Evolutionary conservation across 2,113 vertebrate species (phyloP).

Genomic region (Pogona vitticeps): DNA sequence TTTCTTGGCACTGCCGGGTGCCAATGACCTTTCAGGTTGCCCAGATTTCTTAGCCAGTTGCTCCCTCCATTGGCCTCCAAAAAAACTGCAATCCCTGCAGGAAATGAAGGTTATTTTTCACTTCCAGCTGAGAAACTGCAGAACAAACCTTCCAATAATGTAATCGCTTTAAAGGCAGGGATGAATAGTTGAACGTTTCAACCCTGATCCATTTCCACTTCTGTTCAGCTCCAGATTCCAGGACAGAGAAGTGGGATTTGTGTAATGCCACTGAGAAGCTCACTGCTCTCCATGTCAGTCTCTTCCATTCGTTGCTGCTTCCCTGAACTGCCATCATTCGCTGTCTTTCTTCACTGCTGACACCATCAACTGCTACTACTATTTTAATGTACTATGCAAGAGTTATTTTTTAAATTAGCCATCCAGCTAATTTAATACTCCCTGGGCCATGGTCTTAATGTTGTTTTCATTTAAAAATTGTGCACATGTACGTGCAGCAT

Average conservation of each 20-base stretch:
- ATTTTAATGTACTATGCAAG: neutral
- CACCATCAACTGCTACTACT: neutral
- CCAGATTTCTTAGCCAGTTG: conserved; percentile 10
- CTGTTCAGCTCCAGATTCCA: neutral
- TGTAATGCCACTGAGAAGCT: neutral
- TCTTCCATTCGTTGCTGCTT: neutral
- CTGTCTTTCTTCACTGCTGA: neutral
- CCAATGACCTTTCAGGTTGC: neutral
- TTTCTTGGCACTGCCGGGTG: conserved; percentile 15
- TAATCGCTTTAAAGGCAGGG: neutral
- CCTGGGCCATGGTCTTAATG: neutral
- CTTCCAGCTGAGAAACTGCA: neutral
- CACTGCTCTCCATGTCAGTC: neutral
- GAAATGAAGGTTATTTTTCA: neutral
- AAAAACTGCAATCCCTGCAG: rapidly evolving
- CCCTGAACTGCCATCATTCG: neutral
- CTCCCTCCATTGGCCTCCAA: neutral
- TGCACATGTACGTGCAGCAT: too few species aligned
- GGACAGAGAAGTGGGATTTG: neutral
- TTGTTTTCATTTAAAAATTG: neutral
- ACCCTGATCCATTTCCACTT: neutral
- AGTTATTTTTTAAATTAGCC: neutral
- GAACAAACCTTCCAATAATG: neutral
- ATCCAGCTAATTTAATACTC: neutral
- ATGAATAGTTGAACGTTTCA: neutral